These are phyloP conservation scores for Ectemnius cavifrons DNA, from an alignment of 2,888 invertebrate species.

Conservation along the genomic window DNA sequence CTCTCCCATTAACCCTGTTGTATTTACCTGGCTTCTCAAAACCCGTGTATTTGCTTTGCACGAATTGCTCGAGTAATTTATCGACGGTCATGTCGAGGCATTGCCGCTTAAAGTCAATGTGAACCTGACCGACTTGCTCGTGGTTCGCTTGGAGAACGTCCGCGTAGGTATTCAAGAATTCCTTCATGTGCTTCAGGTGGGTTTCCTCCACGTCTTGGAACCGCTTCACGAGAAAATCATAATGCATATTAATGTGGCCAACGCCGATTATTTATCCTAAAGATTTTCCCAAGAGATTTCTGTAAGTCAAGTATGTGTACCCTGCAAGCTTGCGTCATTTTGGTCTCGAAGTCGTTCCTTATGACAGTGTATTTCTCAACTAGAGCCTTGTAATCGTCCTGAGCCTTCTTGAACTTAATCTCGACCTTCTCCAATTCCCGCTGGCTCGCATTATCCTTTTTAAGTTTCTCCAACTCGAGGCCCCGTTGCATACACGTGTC, in stretches of 20 bases:
- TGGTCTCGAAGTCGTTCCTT: conserved; percentile 96
- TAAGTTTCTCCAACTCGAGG: conserved; percentile 92
- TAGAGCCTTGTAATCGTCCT: conserved; percentile 95
- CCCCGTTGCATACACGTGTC: conserved; percentile 94
- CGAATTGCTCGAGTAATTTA: conserved; percentile 94
- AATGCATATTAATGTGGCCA: too few species aligned
- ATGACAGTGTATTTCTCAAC: conserved; percentile 95
- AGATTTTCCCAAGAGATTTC: conserved; percentile 31
- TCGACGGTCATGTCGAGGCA: conserved; percentile 95
- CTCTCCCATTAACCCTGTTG: conserved; percentile 32
- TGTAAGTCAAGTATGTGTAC: conserved; percentile 75
- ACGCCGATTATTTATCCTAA: neutral
- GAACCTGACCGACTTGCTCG: conserved; percentile 93
- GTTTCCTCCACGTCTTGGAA: conserved; percentile 97
- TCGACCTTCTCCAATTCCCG: conserved; percentile 97
- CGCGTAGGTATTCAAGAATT: conserved; percentile 93
- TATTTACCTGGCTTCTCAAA: conserved; percentile 92
- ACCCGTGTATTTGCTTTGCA: conserved; percentile 94
- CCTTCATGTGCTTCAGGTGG: conserved; percentile 96
- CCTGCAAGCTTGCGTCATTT: conserved; percentile 95
- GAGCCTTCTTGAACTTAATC: conserved; percentile 93
- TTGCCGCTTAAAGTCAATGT: conserved; percentile 94
- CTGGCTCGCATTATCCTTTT: conserved; percentile 92
- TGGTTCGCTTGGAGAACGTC: conserved; percentile 93
- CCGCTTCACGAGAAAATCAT: conserved; percentile 79